Evolutionary conservation across 2,113 vertebrate species (phyloP), one percentile per base, ranked within the genome.

Genomic region (Dicerorhinus sumatrensis): DNA sequence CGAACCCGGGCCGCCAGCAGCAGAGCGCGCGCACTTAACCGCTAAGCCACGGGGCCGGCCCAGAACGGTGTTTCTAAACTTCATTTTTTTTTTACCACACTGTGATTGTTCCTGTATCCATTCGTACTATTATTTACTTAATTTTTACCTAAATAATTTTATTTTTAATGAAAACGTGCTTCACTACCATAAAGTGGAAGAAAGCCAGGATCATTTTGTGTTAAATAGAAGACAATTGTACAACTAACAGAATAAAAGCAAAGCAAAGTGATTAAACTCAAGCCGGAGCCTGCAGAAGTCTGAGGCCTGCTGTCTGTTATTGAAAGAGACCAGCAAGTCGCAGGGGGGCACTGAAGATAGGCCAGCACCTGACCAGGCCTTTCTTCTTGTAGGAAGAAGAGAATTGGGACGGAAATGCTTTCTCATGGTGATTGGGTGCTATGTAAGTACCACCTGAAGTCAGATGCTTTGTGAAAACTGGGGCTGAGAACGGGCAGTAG

Each of bases 141-240:
- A 54, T 70, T 56, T 69, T 85, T 96, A 67, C 48, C 56, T 77
- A 85, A 65, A 18, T 85, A 39, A 20, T 62, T 91, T 84, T 91
- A 69, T 77, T 42, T 88, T 88, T 69, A 94, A 67, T 93, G 72
- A 73, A 96, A 89, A 75, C 70, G 54, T 65, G 23, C 42, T 33
- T 72, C n/a, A 89, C 58, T 63, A 46, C 7, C 8, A 0, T 42
- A 89, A 89, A 82, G 14, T n/a, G 8, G 14, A 25, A 29, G 81
- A 76, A 65, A 73, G 36, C 20, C 16, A 93, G 51, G 39, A 83
- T 80, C 23, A 54, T 87, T 92, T 82, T 89, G 36, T 84, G 25
- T n/a, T 86, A 89, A 91, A 85, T 9, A 77, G 70, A 83, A 83
- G 62, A 86, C 23, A 86, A 54, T 73, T n/a, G 75, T 75, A 77